phyloP scores from a whole-genome alignment of 2,113 vertebrate species.

The Ctenodactylus gundi region DNA sequence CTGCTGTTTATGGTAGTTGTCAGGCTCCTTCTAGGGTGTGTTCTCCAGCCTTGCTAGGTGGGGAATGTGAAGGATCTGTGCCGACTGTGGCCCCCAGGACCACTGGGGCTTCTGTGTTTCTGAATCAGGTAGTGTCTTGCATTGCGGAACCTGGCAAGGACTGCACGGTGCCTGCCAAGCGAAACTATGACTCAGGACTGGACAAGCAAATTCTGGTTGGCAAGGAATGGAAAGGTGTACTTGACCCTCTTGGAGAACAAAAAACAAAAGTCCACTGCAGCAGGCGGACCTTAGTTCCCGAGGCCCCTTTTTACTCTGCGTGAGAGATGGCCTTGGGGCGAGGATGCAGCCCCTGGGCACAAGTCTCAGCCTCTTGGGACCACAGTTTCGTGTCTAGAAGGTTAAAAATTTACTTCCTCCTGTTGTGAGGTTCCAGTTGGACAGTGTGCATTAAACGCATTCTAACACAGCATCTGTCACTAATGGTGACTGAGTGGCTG shows the following conservation, averaged over 20 bases:
- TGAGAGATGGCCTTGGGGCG: neutral
- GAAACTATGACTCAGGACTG: neutral
- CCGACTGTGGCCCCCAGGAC: neutral
- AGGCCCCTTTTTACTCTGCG: neutral
- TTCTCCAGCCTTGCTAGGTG: neutral
- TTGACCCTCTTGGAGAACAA: neutral
- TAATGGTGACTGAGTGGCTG: rapidly evolving
- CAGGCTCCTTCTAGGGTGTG: neutral
- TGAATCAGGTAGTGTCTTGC: neutral
- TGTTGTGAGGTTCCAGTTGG: neutral
- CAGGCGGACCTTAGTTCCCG: neutral
- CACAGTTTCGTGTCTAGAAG: neutral
- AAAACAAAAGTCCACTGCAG: neutral
- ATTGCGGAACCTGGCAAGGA: neutral
- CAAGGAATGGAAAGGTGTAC: neutral
- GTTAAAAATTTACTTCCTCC: neutral
- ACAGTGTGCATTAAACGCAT: neutral
- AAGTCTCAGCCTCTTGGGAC: neutral
- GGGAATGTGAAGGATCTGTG: neutral
- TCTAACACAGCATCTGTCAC: too few species aligned
- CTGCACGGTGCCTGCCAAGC: neutral
- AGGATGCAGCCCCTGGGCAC: neutral
- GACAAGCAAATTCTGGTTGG: neutral
- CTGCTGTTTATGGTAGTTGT: neutral
- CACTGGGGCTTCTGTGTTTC: neutral